Conservation (phyloP, 1,140 invertebrate species). For the Oppia nitens region DNA sequence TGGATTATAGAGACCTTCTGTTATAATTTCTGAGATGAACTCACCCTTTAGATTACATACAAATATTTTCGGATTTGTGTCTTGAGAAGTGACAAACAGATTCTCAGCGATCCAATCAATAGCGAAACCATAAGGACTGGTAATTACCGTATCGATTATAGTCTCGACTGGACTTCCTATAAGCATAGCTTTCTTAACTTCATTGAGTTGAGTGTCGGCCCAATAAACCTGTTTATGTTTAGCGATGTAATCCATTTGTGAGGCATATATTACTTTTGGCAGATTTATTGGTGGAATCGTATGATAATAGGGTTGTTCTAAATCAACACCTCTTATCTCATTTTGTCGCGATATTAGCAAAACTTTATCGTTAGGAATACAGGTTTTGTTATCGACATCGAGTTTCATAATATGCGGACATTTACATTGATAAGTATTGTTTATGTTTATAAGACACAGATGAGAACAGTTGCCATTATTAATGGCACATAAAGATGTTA, state of each 20-base stretch:
- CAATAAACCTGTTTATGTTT: conserved; percentile 51
- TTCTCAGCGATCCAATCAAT: conserved; percentile 58
- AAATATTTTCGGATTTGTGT: conserved; percentile 34
- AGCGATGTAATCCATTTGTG: conserved; percentile 48
- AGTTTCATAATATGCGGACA: conserved; percentile 62
- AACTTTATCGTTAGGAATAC: conserved; percentile 53
- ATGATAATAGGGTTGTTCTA: conserved; percentile 51
- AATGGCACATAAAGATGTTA: conserved; percentile 35
- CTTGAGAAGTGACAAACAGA: conserved; percentile 44
- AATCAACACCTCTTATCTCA: conserved; percentile 65
- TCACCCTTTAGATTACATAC: conserved; percentile 54
- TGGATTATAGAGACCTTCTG: conserved; percentile 26
- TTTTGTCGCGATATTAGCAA: conserved; percentile 51
- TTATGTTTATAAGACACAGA: conserved; percentile 42
- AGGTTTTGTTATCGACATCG: conserved; percentile 42
- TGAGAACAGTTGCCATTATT: conserved; percentile 45
- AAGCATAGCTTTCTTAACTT: conserved; percentile 49
- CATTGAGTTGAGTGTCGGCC: conserved; percentile 53
- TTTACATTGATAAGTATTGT: conserved; percentile 43
- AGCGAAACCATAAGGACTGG: conserved; percentile 36
- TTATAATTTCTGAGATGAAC: conserved; percentile 38
- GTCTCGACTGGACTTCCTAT: conserved; percentile 45
- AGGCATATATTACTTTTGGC: conserved; percentile 34
- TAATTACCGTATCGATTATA: conserved; percentile 48
- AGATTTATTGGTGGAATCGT: conserved; percentile 56